Evolutionary conservation across 2,888 invertebrate species (phyloP), one percentile per base, ranked within the genome.

Genomic region (Arrhopalites spinosus): DNA sequence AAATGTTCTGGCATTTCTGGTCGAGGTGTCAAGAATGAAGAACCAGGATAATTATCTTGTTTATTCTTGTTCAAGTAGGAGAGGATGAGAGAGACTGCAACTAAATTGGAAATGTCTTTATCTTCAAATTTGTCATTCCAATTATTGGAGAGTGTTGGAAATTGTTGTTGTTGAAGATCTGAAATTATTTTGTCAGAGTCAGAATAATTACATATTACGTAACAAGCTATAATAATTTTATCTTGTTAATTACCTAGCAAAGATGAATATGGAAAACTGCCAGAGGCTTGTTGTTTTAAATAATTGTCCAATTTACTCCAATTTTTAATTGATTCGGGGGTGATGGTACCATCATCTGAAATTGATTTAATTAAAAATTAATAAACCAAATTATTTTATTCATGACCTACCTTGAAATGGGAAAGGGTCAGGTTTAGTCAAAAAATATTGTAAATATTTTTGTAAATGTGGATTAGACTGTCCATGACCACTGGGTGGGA

Each of bases 71-170:
- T 73, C n/a, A 73, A 20, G 29, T 73, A 59, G 3, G 73, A 63
- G 7, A 73, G 47, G 47, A 73, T 73, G 30, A 73, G 47, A n/a
- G 73, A 73, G n/a, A 64, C 25, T 2, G 73, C 73, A 27, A 63
- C 47, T 13, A 73, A 23, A 27, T 73, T 73, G 0, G 73, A 73
- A 63, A 73, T 43, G 25, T 63, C 73, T 36, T 73, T 29, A 5
- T 73, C 63, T 15, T 25, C 36, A 36, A 71, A 71, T 29, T 59
- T 53, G 23, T 23, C 5, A 36, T 36, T 2, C 27, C 59, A 23
- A 1, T n/a, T n/a, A n/a, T n/a, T n/a, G 7, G 56, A 50, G 25
- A 17, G 50, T 15, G 23, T 5, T 7, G 59, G 59, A 61, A 29
- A 29, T 17, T 27, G 23, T 3, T 5, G 25, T 5, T 27, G 59